These are phyloP conservation scores for Geotrupes spiniger DNA, from an alignment of 2,888 invertebrate genomes.

Conservation along the genomic window DNA sequence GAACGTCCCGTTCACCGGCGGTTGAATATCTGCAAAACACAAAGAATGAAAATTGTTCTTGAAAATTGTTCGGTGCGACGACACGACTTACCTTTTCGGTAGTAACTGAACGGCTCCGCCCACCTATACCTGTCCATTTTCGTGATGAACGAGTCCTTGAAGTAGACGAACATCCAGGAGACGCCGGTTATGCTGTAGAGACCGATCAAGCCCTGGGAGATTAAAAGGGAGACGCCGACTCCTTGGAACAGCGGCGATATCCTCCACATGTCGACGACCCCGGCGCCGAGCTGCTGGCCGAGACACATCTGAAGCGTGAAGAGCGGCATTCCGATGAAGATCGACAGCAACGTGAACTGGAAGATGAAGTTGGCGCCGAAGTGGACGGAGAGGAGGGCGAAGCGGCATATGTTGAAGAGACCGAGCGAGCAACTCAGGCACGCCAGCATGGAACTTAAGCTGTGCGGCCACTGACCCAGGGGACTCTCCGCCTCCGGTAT, in stretches of 20 bases:
- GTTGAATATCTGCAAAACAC: constrained; percentile 31
- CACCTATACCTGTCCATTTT: constrained; percentile 75
- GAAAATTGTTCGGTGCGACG: neutral
- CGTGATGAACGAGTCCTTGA: constrained; percentile 82
- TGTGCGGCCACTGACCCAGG: constrained; percentile 65
- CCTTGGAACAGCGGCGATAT: constrained; percentile 91
- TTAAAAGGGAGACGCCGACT: constrained; percentile 77
- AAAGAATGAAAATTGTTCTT: neutral
- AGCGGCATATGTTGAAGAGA: constrained; percentile 83
- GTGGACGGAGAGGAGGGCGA: constrained; percentile 80
- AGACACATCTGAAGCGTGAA: constrained; percentile 81
- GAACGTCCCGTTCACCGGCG: constrained; percentile 45
- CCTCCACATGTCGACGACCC: constrained; percentile 90
- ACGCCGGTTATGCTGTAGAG: constrained; percentile 84
- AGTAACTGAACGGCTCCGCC: constrained; percentile 71
- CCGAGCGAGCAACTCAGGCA: constrained; percentile 83
- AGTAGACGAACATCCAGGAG: constrained; percentile 90
- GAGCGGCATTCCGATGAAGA: constrained; percentile 69
- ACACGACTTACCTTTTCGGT: constrained; percentile 59
- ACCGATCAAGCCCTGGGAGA: constrained; percentile 77
- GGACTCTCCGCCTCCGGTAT: constrained; percentile 55
- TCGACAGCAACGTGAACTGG: constrained; percentile 81
- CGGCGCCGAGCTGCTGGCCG: constrained; percentile 80
- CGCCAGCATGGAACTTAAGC: constrained; percentile 75
- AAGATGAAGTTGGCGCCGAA: constrained; percentile 87